Conservation (phyloP, 1,140 invertebrate genomes). For the Habropoda laboriosa region DNA sequence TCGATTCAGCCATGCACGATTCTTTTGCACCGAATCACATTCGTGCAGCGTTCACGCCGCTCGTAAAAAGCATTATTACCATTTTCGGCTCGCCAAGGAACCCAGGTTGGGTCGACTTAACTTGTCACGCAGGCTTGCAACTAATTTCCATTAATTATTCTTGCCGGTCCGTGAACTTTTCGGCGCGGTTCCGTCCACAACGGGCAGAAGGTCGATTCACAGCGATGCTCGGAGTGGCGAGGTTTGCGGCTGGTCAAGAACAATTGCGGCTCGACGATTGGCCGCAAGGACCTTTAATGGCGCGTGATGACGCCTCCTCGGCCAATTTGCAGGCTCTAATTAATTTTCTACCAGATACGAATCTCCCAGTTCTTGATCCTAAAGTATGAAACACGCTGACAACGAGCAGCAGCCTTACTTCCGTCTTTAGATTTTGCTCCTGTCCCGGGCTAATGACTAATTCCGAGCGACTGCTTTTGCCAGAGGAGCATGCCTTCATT, state of each 20-base stretch:
- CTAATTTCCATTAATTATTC: conserved; percentile 51
- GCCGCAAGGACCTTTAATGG: conserved; percentile 45
- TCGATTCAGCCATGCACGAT: not conserved
- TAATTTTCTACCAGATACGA: conserved; percentile 37
- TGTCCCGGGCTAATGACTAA: conserved; percentile 18
- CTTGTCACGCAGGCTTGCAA: not conserved
- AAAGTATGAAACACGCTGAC: not conserved
- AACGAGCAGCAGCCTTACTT: not conserved
- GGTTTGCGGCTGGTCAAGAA: conserved; percentile 32
- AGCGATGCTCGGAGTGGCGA: not conserved
- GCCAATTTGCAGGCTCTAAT: conserved; percentile 48
- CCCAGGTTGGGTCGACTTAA: not conserved
- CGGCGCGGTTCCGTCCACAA: not conserved
- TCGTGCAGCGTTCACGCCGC: conserved; percentile 14
- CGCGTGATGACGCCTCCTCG: not conserved
- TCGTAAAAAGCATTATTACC: conserved; percentile 47
- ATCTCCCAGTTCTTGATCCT: not conserved
- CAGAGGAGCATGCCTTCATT: not conserved
- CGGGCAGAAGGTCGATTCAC: not conserved
- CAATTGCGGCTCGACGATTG: conserved; percentile 37
- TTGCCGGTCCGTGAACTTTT: conserved; percentile 2
- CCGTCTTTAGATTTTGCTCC: not conserved
- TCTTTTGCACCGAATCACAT: no score
- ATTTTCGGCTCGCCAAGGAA: not conserved
- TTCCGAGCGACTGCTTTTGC: not conserved